These are phyloP conservation scores for Orthosia gracilis DNA, from an alignment of 2,888 invertebrate species.

Conservation along the genomic window DNA sequence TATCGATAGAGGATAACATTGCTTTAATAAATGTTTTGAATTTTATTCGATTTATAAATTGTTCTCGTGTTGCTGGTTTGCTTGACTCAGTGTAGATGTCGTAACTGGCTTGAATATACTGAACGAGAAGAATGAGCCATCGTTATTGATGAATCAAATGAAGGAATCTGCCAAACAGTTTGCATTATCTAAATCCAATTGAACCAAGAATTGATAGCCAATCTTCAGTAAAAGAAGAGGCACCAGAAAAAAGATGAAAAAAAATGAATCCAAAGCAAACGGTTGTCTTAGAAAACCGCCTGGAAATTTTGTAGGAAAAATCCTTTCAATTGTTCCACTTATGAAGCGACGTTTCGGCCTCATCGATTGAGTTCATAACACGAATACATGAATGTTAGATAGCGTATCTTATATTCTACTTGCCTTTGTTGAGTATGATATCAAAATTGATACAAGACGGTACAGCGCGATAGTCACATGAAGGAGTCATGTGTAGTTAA, in stretches of 20 bases:
- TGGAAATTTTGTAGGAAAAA: not conserved
- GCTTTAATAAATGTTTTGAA: conserved; percentile 7
- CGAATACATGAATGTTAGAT: conserved; percentile 52
- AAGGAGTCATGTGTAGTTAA: conserved; percentile 70
- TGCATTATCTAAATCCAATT: not conserved
- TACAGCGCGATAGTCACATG: conserved; percentile 62
- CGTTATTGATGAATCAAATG: not conserved
- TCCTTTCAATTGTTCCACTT: conserved; percentile 21
- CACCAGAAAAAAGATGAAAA: no score
- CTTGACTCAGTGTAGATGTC: not conserved
- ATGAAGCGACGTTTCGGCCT: conserved; percentile 20
- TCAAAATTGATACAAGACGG: conserved; percentile 47
- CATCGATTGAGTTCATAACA: conserved; percentile 40
- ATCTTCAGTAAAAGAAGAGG: not conserved
- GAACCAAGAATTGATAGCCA: not conserved
- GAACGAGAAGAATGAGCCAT: not conserved
- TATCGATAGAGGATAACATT: conserved; percentile 18
- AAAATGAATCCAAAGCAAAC: not conserved
- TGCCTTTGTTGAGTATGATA: conserved; percentile 39
- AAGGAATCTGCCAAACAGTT: not conserved
- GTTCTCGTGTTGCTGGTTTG: not conserved
- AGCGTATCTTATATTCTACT: conserved; percentile 47
- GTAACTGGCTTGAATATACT: not conserved
- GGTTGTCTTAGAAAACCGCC: not conserved
- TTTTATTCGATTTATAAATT: not conserved